Evolutionary conservation across 1,140 invertebrate species (phyloP).

Genomic region (Hylyphantes graminicola): DNA sequence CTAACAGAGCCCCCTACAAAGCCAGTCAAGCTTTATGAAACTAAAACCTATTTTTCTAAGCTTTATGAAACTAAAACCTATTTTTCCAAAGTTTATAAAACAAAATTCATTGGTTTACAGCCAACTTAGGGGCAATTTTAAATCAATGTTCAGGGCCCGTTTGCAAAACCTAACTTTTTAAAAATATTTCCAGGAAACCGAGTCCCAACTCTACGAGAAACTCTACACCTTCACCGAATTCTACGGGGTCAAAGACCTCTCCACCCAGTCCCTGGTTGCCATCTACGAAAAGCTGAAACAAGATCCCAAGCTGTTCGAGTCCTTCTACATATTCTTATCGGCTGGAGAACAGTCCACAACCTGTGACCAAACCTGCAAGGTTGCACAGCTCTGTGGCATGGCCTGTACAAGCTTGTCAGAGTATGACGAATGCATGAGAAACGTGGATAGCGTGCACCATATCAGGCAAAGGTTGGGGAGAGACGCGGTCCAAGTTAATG

Average conservation of each 20-base stretch:
- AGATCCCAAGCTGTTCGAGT: neutral
- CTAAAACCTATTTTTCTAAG: no score
- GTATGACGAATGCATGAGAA: constrained; percentile 26
- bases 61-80: neutral
- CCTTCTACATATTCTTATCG: constrained; percentile 31
- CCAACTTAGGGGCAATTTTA: neutral
- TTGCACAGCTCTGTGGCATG: constrained; percentile 33
- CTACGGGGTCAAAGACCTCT: constrained; percentile 37
- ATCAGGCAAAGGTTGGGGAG: no score
- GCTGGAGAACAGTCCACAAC: constrained; percentile 8
- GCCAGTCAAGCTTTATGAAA: no score
- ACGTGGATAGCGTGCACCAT: no score
- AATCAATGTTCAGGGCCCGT: neutral
- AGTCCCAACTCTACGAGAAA: neutral
- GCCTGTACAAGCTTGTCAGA: constrained; percentile 10
- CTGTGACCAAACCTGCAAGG: constrained; percentile 17
- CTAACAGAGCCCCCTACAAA: no score
- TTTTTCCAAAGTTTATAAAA: neutral
- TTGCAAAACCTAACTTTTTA: neutral
- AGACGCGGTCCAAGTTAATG: no score
- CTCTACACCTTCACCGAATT: constrained; percentile 34
- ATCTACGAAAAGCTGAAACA: constrained; percentile 22
- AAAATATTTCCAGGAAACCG: neutral
- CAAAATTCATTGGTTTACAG: neutral
- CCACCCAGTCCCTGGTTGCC: constrained; percentile 30